Conservation (phyloP, 2,797 vertebrate genomes). For the Cynopterus sphinx region DNA sequence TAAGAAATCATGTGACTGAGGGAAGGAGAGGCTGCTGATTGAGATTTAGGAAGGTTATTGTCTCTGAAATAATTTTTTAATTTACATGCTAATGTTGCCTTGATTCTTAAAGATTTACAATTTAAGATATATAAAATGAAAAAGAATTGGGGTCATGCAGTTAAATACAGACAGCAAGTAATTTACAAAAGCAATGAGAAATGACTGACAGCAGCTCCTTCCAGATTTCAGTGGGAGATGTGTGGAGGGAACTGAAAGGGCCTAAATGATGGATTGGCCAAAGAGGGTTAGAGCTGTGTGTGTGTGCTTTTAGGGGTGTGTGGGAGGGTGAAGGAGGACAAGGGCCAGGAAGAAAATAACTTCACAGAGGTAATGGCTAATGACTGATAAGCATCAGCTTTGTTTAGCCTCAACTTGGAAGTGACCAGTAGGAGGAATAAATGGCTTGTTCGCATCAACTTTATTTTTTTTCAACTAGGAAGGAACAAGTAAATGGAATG, state of each 20-base stretch:
- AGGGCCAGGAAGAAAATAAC: background rate
- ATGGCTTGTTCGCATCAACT: background rate
- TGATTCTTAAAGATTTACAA: background rate
- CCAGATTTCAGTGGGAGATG: background rate
- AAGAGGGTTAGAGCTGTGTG: background rate
- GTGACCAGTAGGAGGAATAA: background rate
- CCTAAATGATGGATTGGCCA: background rate
- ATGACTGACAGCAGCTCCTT: background rate
- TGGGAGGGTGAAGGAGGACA: background rate
- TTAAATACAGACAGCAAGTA: background rate
- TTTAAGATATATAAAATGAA: constrained; percentile 19
- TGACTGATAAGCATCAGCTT: background rate
- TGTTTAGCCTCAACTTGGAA: constrained; percentile 33
- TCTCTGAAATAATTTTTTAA: constrained; percentile 10
- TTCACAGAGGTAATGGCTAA: background rate
- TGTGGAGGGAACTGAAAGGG: background rate
- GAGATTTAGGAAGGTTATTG: background rate
- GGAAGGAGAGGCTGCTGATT: background rate
- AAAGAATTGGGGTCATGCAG: background rate
- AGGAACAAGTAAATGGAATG: constrained; percentile 1
- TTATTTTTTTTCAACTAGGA: background rate
- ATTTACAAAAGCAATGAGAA: background rate
- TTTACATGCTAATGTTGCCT: background rate
- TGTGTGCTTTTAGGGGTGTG: background rate
- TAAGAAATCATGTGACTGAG: background rate